Evolutionary conservation across 1,140 invertebrate genomes (phyloP), one percentile per base, ranked within the genome.

Genomic region (Lordiphosa mommai): DNA sequence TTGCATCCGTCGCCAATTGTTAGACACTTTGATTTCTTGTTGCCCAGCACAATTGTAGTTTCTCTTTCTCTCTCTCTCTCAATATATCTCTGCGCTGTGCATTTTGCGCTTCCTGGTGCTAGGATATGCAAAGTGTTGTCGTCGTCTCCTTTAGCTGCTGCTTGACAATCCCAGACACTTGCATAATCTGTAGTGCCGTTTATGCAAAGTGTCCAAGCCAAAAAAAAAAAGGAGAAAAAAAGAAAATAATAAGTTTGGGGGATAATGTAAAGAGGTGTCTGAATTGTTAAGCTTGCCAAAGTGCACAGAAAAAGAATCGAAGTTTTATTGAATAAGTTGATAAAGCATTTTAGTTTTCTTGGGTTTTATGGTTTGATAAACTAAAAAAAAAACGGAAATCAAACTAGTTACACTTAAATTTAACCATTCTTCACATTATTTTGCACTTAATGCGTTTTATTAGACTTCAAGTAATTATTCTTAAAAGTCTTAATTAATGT

Each of bases 111-210:
- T 52, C 46, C 47, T 57, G 46, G 52, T 49, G 66, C 52, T 53
- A 65, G 76, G 77, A 84, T 82, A 82, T 82, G 76, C 76, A 82
- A 76, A 82, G 61, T 76, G 72, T 84, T 58, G 65, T 52, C 27
- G 56, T 58, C 48, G 63, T 71, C 57, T 71, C 61, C 48, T 56
- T 44, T 41, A 30, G 47, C 63, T 27, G 23, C 23, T 7, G 23
- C 67, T 67, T 63, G 63, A 71, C 67, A 71, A 67, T 63, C 72
- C 59, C 72, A 82, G 76, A 84, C 77, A 82, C 77, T 84, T 82
- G 77, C 76, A 82, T 82, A 82, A 82, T 82, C 76, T 82, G 77
- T 61, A 76, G 66, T 84, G 67, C 52, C 76, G 67, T 82, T 82
- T 82, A 82, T 84, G 76, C 76, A 76, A 84, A 82, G 70, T 70